A percentile compares a stretch with the other conserved stretches of the same genome.
phyloP scores from a whole-genome alignment of 1,140 invertebrate species.

The Mesaphorura yosii region DNA sequence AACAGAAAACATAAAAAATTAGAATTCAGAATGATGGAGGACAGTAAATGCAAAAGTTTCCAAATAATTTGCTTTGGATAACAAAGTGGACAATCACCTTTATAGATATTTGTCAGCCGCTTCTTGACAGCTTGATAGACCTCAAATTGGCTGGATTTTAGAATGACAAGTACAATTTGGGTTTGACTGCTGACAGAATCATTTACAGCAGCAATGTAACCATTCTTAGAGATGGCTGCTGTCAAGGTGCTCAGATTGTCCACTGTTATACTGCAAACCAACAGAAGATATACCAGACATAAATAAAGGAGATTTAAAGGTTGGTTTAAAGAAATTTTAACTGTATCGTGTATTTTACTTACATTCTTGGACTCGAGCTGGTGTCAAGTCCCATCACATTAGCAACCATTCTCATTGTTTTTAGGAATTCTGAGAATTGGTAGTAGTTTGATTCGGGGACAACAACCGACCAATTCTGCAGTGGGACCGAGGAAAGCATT shows the following conservation, averaged over 20 bases:
- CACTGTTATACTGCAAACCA: slow-evolving; percentile 30
- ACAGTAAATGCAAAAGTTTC: too few relatives aligned
- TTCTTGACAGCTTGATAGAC: slow-evolving; percentile 73
- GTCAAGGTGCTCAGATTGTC: slow-evolving; percentile 46
- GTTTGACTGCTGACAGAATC: too few relatives aligned
- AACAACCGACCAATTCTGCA: slow-evolving; percentile 38
- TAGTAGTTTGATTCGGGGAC: slow-evolving; percentile 28
- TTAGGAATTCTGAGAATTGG: background rate
- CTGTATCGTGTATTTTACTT: too few relatives aligned
- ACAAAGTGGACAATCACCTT: too few relatives aligned
- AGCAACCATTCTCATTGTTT: slow-evolving; percentile 5
- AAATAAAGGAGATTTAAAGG: slow-evolving; percentile 22
- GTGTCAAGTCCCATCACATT: too few relatives aligned
- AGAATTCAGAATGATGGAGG: too few relatives aligned
- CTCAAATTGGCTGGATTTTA: slow-evolving; percentile 56
- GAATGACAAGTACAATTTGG: slow-evolving; percentile 51
- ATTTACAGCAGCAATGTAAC: too few relatives aligned
- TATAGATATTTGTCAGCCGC: slow-evolving; percentile 57
- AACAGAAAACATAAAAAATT: too few relatives aligned
- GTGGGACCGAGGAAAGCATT: slow-evolving; percentile 25
- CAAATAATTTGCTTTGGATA: too few relatives aligned
- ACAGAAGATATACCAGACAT: slow-evolving; percentile 19
- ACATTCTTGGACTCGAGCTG: too few relatives aligned
- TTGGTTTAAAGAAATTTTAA: slow-evolving; percentile 8
- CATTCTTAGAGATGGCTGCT: slow-evolving; percentile 34